Base-by-base conservation (phyloP, 1,140 invertebrate species). In the Rhopalosiphum maidis region DNA sequence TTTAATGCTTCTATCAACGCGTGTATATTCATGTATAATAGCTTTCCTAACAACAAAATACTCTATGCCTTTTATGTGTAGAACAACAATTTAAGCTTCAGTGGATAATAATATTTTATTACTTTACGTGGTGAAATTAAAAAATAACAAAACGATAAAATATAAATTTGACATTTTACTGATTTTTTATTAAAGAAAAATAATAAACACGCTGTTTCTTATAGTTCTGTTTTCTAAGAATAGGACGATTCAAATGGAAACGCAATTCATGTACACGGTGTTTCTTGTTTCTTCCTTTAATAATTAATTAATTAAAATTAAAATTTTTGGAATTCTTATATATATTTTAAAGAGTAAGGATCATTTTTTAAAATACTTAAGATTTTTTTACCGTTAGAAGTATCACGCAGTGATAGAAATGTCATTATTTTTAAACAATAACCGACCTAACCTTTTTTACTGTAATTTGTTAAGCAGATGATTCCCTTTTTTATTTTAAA, bases 21-120 rank as follows among this genome's bases (percentile, higher is more conserved):
- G 30, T 77, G 15, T 77, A 15, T 68, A 68, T 68, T 15, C 60
- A 30, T 68, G 30, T 68, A 77, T n/a, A 77, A 77, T n/a, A 77
- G 15, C 60, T 77, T n/a, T n/a, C 18, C n/a, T 18, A 77, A 77
- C 30, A n/a, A 77, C 60, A n/a, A n/a, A 77, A 77, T 77, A n/a
- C 60, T 77, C 5, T n/a, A 54, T 23, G 15, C 11, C 18, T 77
- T 77, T 77, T 77, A 77, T 77, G 60, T n/a, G 15, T 35, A 77
- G n/a, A 77, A 77, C 60, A 15, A 77, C 60, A 77, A 18, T 77
- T 77, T 77, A 77, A 77, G 30, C 30, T 77, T n/a, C 60, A n/a
- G n/a, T 77, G 60, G 60, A 77, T 77, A 77, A 77, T 77, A 77
- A 77, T 77, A 77, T 77, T 77, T 77, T 77, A 77, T 77, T n/a